These are phyloP conservation scores for Aeoliscus strigatus DNA, from an alignment of 2,797 vertebrate species.

Conservation along the genomic window DNA sequence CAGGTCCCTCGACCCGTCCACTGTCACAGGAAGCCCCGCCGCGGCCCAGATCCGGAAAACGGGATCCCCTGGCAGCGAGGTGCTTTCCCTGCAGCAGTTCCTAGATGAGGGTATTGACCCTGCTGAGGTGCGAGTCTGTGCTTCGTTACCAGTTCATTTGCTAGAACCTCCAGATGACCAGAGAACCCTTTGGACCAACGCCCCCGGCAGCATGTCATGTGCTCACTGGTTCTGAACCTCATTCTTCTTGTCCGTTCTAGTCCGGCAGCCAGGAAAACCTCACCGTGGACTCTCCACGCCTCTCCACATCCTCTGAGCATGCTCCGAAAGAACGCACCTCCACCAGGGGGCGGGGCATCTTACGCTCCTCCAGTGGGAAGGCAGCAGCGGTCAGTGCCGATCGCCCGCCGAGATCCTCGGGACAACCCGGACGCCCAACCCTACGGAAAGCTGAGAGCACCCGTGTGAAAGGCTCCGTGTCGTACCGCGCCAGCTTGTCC, in stretches of 20 bases:
- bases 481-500: slow-evolving; percentile 64
- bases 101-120: slow-evolving; percentile 86
- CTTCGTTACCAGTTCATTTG: neutral
- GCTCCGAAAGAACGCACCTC: slow-evolving; percentile 73
- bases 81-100: slow-evolving; percentile 91
- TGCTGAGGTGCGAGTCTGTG: slow-evolving; percentile 62
- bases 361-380: slow-evolving; percentile 85
- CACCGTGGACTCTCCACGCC: slow-evolving; percentile 84
- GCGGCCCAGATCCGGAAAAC: slow-evolving; percentile 62
- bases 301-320: slow-evolving; percentile 79
- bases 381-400: slow-evolving; percentile 64
- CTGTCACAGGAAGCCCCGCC: slow-evolving; percentile 42
- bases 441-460: slow-evolving; percentile 84
- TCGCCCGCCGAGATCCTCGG: slow-evolving; percentile 43
- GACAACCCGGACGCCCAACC: slow-evolving; percentile 68
- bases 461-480: slow-evolving; percentile 75
- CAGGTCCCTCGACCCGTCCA: slow-evolving; percentile 64
- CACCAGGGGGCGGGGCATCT: slow-evolving; percentile 74
- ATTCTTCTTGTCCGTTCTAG: slow-evolving; percentile 50
- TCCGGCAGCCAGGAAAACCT: slow-evolving; percentile 90
- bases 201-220: no score
- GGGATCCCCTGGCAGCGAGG: slow-evolving; percentile 81
- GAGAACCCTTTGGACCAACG: no score
- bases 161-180: no score
- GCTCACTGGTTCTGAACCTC: neutral